Evolutionary conservation across 2,797 vertebrate genomes (phyloP), one percentile per base, ranked within the genome.

Genomic region (Cossypha dichroa): DNA sequence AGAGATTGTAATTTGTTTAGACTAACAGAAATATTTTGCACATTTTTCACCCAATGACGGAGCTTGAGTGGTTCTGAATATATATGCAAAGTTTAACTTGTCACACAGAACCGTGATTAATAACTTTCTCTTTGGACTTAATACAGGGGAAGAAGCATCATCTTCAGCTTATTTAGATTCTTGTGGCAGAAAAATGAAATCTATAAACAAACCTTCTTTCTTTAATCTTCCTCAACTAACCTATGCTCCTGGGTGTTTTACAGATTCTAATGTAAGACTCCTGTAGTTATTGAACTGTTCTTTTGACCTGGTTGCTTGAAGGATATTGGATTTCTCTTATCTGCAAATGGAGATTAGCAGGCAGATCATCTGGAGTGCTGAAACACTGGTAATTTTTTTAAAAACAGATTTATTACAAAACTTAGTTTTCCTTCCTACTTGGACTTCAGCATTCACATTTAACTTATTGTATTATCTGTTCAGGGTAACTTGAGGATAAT

Each of bases 181-280:
- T 87, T 93, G 28, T 91, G 86, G 90, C 88, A 97, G 77, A 97
- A 86, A 97, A 97, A 90, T 85, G 41, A 97, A 97, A 96, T 97
- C 92, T 92, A 94, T 94, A 96, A 97, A 97, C 92, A 97, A 98
- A 97, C 87, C 89, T 93, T 49, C 60, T 87, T 78, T 75, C 87
- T 97, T 97, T 96, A 95, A 93, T 97, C 79, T 73, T 93, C 45
- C 78, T 94, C 69, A 88, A 94, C 67, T 95, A 54, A 64, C 36
- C 54, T 86, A 49, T 95, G 89, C 90, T 94, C 96, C 89, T 86
- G 83, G 85, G 80, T 97, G 96, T 96, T 96, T 95, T 90, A 94
- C 46, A 79, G 93, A 91, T 90, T 96, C 92, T 94, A 89, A 69
- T 94, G 62, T 94, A 94, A 94, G 54, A 63, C 86, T 86, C 14